phyloP scores from a whole-genome alignment of 2,113 vertebrate species.

The Drymodes brunneopygia region DNA sequence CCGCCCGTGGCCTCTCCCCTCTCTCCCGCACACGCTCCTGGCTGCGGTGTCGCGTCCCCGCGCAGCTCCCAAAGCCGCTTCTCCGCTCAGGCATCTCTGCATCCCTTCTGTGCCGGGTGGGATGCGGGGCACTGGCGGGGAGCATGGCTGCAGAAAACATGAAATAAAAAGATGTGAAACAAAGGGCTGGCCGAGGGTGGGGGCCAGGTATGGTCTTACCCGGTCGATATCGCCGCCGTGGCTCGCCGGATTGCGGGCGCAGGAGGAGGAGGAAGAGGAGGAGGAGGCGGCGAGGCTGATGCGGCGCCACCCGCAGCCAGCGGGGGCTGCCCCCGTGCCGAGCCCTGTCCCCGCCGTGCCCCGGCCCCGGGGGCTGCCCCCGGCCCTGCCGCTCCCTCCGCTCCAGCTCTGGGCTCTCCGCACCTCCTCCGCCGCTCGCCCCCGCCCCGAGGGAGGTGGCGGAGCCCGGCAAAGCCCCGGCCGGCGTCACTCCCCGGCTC shows the following conservation, averaged over 20 bases:
- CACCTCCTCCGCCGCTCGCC: no score
- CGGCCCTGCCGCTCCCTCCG: neutral
- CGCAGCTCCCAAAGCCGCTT: neutral
- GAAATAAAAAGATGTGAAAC: neutral
- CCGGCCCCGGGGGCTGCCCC: neutral
- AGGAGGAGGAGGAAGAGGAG: neutral
- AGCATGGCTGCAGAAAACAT: neutral
- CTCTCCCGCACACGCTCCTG: neutral
- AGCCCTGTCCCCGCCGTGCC: neutral
- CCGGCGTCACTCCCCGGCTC: neutral
- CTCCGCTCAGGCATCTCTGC: neutral
- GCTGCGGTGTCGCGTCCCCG: neutral
- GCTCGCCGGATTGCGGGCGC: neutral
- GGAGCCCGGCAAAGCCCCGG: neutral
- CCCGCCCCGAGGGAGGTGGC: neutral
- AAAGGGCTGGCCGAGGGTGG: neutral
- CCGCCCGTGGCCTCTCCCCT: neutral
- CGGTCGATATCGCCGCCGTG: neutral
- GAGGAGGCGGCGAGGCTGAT: neutral
- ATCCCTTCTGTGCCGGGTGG: neutral
- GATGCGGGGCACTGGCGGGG: neutral
- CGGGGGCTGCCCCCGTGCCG: neutral
- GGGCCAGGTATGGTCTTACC: constrained; percentile 45
- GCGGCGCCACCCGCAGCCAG: neutral
- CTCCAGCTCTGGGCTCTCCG: no score